phyloP scores from a whole-genome alignment of 1,140 invertebrate species.

The Trichonephila clavipes region DNA sequence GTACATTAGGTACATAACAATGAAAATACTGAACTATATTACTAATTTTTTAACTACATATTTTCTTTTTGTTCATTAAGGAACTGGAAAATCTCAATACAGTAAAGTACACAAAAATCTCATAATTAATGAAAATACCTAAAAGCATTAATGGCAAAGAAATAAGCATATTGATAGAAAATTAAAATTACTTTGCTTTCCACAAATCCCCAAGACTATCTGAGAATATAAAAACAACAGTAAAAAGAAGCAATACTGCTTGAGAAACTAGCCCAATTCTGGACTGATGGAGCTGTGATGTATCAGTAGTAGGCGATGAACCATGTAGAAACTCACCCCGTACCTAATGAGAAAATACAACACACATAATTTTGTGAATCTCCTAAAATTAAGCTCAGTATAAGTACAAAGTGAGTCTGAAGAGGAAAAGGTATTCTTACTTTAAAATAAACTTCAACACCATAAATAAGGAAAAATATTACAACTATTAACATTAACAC shows the following conservation, averaged over 20 bases:
- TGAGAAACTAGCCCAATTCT: constrained; percentile 92
- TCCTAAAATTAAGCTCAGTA: background rate
- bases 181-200: constrained; percentile 89
- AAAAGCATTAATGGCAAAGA: background rate
- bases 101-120: too few species aligned
- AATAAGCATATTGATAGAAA: background rate
- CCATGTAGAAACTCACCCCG: constrained; percentile 78
- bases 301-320: constrained; percentile 79
- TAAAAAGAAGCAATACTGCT: constrained; percentile 91
- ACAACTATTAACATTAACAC: constrained; percentile 94
- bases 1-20: too few species aligned
- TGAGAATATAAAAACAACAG: constrained; percentile 92
- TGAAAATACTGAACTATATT: too few species aligned
- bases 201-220: constrained; percentile 94
- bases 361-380: too few species aligned
- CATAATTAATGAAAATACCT: too few species aligned
- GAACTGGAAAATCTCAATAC: too few species aligned
- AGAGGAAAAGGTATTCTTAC: constrained; percentile 82
- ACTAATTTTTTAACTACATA: too few species aligned
- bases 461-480: constrained; percentile 96
- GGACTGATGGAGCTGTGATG: constrained; percentile 95
- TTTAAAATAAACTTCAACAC: constrained; percentile 97
- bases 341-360: constrained; percentile 62
- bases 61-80: too few species aligned
- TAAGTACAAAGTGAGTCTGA: background rate